A percentile compares a stretch with the other conserved stretches of the same genome.
phyloP scores from a whole-genome alignment of 37 sponge, comb jelly and placozoan genomes.

The Halisarca cf. caerulea region DNA sequence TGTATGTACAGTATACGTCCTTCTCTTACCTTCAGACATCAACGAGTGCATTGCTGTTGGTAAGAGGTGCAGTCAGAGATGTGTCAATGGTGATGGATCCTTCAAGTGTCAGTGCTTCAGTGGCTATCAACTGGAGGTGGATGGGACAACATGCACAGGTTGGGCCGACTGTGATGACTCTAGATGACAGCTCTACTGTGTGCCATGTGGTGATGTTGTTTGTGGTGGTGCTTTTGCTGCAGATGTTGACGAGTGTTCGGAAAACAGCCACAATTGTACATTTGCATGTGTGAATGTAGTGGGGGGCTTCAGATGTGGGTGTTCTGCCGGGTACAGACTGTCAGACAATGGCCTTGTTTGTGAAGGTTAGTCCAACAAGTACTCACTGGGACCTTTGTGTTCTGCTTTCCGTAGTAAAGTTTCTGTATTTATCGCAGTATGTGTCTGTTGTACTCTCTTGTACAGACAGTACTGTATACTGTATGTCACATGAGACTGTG shows the following conservation, averaged over 20 bases:
- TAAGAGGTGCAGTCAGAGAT: background rate
- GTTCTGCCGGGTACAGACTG: background rate
- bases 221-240: background rate
- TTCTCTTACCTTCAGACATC: slow-evolving; percentile 10
- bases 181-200: background rate
- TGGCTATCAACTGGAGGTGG: background rate
- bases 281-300: background rate
- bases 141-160: background rate
- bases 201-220: background rate
- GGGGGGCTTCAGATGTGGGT: slow-evolving; percentile 18
- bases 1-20: too few species aligned
- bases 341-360: background rate
- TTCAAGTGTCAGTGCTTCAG: slow-evolving; percentile 1
- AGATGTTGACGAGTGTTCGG: slow-evolving; percentile 22
- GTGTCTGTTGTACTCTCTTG: too few species aligned
- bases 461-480: too few species aligned
- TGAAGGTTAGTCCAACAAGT: slow-evolving; percentile 19
- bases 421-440: background rate
- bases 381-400: too few species aligned
- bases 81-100: slow-evolving; percentile 24
- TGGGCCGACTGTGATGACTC: background rate
- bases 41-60: background rate
- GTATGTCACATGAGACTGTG: too few species aligned
- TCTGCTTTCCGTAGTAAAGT: background rate
- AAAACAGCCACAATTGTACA: slow-evolving; percentile 2